Evolutionary conservation across 2,113 vertebrate species (phyloP).

Genomic region (Montifringilla adamsi): DNA sequence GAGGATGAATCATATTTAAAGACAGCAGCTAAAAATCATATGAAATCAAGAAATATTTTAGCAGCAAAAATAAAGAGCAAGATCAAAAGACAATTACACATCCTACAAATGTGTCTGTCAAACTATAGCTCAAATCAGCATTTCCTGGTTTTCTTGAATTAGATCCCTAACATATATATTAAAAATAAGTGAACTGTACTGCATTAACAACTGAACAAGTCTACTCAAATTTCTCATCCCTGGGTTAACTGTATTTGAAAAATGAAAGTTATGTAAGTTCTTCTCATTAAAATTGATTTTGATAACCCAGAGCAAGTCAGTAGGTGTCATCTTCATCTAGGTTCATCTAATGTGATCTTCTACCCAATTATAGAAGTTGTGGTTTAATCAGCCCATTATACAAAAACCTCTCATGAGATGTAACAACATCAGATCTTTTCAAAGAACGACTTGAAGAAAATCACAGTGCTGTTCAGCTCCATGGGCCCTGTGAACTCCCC

Average conservation of each 20-base stretch:
- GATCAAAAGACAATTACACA: neutral
- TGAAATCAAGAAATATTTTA: neutral
- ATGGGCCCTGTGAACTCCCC: neutral
- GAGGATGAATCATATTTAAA: neutral
- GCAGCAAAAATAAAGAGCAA: neutral
- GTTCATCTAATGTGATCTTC: neutral
- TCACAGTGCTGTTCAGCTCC: neutral
- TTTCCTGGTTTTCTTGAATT: neutral
- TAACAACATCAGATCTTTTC: neutral
- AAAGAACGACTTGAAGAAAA: neutral
- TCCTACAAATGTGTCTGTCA: neutral
- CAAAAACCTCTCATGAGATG: neutral
- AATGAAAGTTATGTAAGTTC: neutral
- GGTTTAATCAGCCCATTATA: neutral
- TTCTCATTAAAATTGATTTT: neutral
- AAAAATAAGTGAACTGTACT: neutral
- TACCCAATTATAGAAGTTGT: neutral
- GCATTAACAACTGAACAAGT: neutral
- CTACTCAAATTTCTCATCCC: neutral
- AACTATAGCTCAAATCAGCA: neutral
- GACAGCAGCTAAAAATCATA: neutral
- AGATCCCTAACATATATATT: neutral
- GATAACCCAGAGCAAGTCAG: conserved; percentile 8
- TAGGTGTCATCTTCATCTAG: neutral
- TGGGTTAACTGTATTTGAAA: neutral